Conservation (phyloP, 2,797 vertebrate genomes). For the Chrysocyon brachyurus region DNA sequence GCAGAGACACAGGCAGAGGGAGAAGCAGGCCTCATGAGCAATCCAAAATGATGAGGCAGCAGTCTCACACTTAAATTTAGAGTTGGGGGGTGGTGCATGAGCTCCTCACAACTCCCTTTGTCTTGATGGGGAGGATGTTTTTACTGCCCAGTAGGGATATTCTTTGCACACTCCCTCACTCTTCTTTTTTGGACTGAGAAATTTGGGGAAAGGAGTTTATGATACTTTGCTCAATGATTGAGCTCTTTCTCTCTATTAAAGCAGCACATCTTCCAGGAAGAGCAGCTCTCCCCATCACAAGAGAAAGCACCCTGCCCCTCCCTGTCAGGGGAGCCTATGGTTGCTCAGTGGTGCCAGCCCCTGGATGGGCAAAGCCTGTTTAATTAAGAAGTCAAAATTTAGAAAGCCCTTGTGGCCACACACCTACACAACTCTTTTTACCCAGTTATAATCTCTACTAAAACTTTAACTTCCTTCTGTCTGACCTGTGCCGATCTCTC, state of each 20-base stretch:
- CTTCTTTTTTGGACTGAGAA: not conserved
- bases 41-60: not conserved
- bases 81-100: not conserved
- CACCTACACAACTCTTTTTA: not conserved
- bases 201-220: not conserved
- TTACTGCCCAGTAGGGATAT: not conserved
- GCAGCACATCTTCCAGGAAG: not conserved
- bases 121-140: not conserved
- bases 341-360: not conserved
- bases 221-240: not conserved
- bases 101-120: not conserved
- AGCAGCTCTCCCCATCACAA: not conserved
- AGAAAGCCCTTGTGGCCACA: not conserved
- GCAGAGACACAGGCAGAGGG: no score
- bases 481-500: not conserved
- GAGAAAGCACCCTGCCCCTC: not conserved
- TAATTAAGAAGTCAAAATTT: not conserved
- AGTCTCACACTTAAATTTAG: not conserved
- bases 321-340: not conserved
- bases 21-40: not conserved
- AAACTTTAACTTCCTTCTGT: not conserved
- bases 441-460: not conserved
- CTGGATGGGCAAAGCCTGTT: not conserved
- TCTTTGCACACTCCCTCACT: not conserved
- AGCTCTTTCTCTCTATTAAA: not conserved